Conservation (phyloP, 2,797 vertebrate species). For the Podarcis lilfordi region DNA sequence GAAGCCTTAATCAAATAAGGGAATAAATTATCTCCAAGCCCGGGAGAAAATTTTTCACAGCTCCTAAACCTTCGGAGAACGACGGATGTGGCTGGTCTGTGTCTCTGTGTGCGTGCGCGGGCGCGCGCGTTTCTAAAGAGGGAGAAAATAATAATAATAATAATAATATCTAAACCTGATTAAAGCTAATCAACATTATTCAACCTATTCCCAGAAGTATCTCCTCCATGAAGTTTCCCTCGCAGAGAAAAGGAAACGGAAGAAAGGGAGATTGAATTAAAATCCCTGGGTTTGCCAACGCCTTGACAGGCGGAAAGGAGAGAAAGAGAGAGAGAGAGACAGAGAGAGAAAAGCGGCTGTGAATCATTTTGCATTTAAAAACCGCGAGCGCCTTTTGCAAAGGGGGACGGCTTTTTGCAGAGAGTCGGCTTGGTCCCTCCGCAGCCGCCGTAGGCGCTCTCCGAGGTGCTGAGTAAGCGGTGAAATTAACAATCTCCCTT, state of each 20-base stretch:
- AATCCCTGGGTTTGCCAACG: slow-evolving; percentile 49
- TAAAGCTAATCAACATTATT: slow-evolving; percentile 55
- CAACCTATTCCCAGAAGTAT: slow-evolving; percentile 39
- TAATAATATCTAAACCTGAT: slow-evolving; percentile 29
- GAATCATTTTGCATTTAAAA: slow-evolving; percentile 9
- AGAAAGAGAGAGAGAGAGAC: fast-evolving
- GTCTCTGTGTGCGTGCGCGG: no score
- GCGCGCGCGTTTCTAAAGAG: no score
- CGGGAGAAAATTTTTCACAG: slow-evolving; percentile 10
- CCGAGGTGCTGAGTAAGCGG: not conserved
- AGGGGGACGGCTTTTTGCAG: not conserved
- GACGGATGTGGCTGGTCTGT: slow-evolving; percentile 6
- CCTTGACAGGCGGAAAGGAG: slow-evolving; percentile 30
- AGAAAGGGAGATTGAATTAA: slow-evolving; percentile 48
- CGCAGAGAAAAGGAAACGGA: slow-evolving; percentile 56
- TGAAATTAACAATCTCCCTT: not conserved
- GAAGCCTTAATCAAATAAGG: not conserved
- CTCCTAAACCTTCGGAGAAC: slow-evolving; percentile 32
- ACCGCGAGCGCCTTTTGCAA: not conserved
- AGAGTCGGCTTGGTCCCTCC: not conserved
- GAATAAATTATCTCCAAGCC: slow-evolving; percentile 23
- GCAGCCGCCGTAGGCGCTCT: slow-evolving; percentile 9
- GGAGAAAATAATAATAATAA: no score
- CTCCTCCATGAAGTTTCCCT: slow-evolving; percentile 49
- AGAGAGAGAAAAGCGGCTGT: not conserved